Conservation (phyloP, 1,140 invertebrate species). For the Drosophila hydei region DNA sequence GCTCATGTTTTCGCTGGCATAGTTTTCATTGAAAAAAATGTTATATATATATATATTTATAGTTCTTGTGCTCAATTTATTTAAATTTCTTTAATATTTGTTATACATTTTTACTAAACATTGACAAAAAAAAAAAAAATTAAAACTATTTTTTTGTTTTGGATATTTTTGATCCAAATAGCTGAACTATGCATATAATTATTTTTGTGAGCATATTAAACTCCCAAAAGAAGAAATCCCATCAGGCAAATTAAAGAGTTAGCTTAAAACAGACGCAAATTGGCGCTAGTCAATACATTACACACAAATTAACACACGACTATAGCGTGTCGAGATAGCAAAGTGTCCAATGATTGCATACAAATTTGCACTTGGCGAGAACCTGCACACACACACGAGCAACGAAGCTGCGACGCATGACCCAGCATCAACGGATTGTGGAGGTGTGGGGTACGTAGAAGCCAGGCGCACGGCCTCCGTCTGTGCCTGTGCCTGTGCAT, state of each 20-base stretch:
- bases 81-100: no score
- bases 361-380: conserved; percentile 69
- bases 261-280: conserved; percentile 48
- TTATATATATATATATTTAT: no score
- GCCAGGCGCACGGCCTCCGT: neutral
- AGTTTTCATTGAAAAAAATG: no score
- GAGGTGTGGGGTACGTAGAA: neutral
- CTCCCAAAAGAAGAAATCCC: conserved; percentile 32
- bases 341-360: conserved; percentile 65
- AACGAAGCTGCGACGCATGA: conserved; percentile 2
- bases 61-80: no score
- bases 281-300: conserved; percentile 30
- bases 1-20: no score
- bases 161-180: neutral
- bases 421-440: neutral
- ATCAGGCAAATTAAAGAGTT: conserved; percentile 53
- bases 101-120: no score
- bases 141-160: neutral
- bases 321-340: conserved; percentile 3
- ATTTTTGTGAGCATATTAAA: conserved; percentile 35
- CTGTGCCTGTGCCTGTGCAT: conserved; percentile 5
- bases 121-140: no score
- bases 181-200: conserved; percentile 1
- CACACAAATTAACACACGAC: conserved; percentile 52
- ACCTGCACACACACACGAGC: neutral